Base-by-base conservation (phyloP, 2,888 invertebrate genomes). In the Drosophila mimetica region DNA sequence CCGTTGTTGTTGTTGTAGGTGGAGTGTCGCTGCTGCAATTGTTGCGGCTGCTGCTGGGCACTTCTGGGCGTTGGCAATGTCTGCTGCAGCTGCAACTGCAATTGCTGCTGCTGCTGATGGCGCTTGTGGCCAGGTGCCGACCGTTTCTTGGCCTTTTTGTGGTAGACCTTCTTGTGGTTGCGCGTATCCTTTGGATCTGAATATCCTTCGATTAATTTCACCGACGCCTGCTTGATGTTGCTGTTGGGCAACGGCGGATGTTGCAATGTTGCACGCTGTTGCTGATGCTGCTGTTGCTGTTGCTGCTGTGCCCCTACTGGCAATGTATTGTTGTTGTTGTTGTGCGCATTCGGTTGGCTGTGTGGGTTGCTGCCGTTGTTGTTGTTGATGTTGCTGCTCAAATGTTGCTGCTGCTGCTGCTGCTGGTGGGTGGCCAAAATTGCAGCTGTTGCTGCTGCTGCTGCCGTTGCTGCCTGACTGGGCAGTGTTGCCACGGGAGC, bases 121-220 rank as follows among this genome's bases (percentile, higher is more conserved):
- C 85, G 79, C 54, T 84, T 90, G 66, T 89, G 89, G 0, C 65
- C 16, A 5, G 80, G 57, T 13, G 79, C 78, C 44, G 77, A 66
- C 37, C 91, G 90, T 53, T 90, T 79, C 52, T 91, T 91, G 63
- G 79, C 88, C 77, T 91, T 91, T 75, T 91, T 91, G 74, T 90
- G 91, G 53, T 90, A 91, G 60, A 90, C 90, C 80, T 91, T 91
- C 79, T 91, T 91, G 79, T 91, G 90, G 47, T 89, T 90, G 53
- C 90, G 91, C 28, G 91, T 89, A 63, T 92, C 92, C 78, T 92
- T 92, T 30, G 92, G 92, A 82, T 92, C 92, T 14, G 92, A 92
- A 57, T 92, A 92, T 52, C 91, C 92, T 75, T 92, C 92, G 76
- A 92, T 89, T 53, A 92, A 84, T 80, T 91, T 91, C 48, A 92